Conservation (phyloP, 2,113 vertebrate species). For the Corythoichthys intestinalis region DNA sequence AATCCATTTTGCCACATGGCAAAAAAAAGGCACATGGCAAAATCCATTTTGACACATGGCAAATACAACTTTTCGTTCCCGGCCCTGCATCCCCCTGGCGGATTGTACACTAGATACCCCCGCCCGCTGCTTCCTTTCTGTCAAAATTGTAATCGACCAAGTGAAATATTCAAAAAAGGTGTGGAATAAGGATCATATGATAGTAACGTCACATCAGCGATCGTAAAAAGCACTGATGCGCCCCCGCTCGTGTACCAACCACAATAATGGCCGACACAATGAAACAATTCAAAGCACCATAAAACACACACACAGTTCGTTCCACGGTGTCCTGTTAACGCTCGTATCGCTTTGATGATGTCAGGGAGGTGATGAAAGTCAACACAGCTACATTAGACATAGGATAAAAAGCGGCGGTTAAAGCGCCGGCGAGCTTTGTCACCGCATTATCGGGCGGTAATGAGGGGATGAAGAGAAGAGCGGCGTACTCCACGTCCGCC, state of each 20-base stretch:
- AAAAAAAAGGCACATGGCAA: too few relatives aligned
- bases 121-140: too few relatives aligned
- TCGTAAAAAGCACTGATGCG: not conserved
- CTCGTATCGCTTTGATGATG: not conserved
- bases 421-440: not conserved
- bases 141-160: too few relatives aligned
- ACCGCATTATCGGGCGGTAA: not conserved
- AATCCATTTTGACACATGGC: too few relatives aligned
- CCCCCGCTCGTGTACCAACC: not conserved
- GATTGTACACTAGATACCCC: too few relatives aligned
- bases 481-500: not conserved
- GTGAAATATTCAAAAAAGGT: too few relatives aligned
- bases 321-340: not conserved
- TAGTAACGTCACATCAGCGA: not conserved
- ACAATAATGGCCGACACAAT: not conserved
- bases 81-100: too few relatives aligned
- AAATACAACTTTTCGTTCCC: too few relatives aligned
- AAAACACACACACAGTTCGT: not conserved
- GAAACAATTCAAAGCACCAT: not conserved
- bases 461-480: not conserved
- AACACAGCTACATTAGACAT: not conserved
- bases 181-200: too few relatives aligned
- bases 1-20: too few relatives aligned
- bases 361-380: not conserved
- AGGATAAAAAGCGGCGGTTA: not conserved